phyloP scores from a whole-genome alignment of 2,113 vertebrate species.

The Semicossyphus pulcher region DNA sequence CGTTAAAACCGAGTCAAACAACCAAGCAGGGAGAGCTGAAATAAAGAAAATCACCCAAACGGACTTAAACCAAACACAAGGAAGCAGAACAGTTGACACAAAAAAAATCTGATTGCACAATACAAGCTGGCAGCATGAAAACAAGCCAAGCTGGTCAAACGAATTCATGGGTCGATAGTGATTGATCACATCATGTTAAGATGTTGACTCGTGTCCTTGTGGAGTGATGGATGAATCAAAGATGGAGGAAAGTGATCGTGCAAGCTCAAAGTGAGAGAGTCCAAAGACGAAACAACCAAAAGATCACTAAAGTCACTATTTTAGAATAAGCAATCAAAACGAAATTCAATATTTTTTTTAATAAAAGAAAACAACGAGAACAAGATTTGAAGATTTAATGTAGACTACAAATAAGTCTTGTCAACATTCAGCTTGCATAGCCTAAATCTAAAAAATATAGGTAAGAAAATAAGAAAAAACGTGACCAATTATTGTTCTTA shows the following conservation, averaged over 20 bases:
- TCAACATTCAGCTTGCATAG: no score
- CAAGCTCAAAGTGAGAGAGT: background rate
- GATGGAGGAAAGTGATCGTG: conserved; percentile 31
- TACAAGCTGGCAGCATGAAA: conserved; percentile 19
- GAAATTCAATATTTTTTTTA: no score
- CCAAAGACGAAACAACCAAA: no score
- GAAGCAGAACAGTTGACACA: background rate
- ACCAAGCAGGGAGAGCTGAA: background rate
- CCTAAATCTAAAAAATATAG: no score
- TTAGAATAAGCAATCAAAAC: no score
- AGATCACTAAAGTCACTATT: no score
- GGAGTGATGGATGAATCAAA: conserved; percentile 62
- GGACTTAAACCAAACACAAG: background rate
- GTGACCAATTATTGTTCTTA: no score
- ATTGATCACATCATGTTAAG: conserved; percentile 74
- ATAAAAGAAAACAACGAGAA: no score
- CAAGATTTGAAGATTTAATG: no score
- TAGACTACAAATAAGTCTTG: no score
- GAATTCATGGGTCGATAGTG: conserved; percentile 72
- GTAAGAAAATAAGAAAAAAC: no score
- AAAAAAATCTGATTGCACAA: no score
- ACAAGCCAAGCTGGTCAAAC: conserved; percentile 57
- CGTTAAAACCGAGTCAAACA: background rate
- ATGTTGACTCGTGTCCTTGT: conserved; percentile 66
- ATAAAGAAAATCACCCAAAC: background rate